Conservation (phyloP, 2,113 vertebrate species). For the Sylvilagus bachmani region DNA sequence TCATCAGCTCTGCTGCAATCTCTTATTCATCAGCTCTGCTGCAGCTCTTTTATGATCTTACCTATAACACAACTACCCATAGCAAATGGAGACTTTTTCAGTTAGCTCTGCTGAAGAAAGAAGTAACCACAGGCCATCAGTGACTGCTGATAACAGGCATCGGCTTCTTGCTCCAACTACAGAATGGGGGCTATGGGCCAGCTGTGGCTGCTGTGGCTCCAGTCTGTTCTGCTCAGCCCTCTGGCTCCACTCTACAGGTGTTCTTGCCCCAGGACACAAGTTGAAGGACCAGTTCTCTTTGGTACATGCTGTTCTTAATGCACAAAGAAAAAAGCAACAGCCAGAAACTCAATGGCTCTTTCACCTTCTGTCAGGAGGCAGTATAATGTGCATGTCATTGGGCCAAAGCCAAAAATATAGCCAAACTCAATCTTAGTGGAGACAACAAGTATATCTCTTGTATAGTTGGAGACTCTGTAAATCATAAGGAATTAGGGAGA, state of each 20-base stretch:
- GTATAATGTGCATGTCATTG: conserved; percentile 41
- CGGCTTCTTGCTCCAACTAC: not conserved
- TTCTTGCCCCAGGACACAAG: not conserved
- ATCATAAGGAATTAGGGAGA: not conserved
- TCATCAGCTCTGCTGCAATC: not conserved
- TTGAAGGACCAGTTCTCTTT: not conserved
- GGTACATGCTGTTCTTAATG: not conserved
- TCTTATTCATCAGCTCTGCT: not conserved
- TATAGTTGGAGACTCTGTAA: not conserved
- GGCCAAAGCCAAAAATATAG: not conserved
- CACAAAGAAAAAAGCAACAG: not conserved
- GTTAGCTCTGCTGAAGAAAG: not conserved
- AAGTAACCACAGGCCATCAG: not conserved
- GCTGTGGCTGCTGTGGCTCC: not conserved
- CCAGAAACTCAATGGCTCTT: not conserved
- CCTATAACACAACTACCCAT: not conserved
- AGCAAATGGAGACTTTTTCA: not conserved
- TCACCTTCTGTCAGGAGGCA: conserved; percentile 44
- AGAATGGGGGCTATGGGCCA: not conserved
- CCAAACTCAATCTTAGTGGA: not conserved
- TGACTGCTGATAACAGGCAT: not conserved
- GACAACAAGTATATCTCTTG: not conserved
- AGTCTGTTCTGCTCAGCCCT: not conserved
- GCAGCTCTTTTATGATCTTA: not conserved
- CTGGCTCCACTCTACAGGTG: not conserved